Evolutionary conservation across 2,797 vertebrate genomes (phyloP).

Genomic region (Ctenochaetus hawaiiensis): DNA sequence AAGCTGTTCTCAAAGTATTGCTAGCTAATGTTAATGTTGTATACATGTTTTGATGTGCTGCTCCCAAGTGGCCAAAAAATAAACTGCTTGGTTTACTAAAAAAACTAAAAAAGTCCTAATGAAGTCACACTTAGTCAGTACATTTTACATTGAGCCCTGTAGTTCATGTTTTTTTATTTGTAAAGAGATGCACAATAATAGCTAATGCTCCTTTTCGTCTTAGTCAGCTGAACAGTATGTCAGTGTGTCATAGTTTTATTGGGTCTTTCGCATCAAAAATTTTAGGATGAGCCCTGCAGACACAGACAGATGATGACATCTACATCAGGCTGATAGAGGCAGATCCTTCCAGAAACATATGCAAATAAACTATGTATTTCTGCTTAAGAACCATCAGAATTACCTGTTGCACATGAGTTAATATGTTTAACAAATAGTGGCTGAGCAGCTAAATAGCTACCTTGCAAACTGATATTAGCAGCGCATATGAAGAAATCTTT

Average conservation of each 20-base stretch:
- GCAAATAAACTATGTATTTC: too few species aligned
- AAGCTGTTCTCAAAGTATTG: not conserved
- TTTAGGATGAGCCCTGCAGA: too few species aligned
- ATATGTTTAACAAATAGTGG: not conserved
- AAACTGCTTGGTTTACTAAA: not conserved
- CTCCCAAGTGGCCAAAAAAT: not conserved
- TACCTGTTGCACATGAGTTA: too few species aligned
- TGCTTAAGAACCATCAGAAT: too few species aligned
- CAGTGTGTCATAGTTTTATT: not conserved
- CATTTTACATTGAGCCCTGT: too few species aligned
- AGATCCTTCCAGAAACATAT: not conserved
- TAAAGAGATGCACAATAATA: not conserved
- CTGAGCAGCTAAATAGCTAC: not conserved
- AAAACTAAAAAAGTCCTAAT: not conserved
- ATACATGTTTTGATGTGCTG: too few species aligned
- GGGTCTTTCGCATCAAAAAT: too few species aligned
- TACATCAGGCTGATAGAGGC: not conserved
- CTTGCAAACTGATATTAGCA: too few species aligned
- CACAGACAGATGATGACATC: too few species aligned
- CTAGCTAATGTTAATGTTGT: too few species aligned
- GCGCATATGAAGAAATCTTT: too few species aligned
- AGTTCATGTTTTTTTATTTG: not conserved
- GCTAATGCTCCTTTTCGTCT: not conserved
- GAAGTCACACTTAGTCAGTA: not conserved
- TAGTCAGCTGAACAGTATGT: not conserved